Percentiles rank a stretch among this genome's conserved stretches.
These are phyloP conservation scores for Eremobia ochroleuca DNA, from an alignment of 2,888 invertebrate genomes.

Conservation along the genomic window DNA sequence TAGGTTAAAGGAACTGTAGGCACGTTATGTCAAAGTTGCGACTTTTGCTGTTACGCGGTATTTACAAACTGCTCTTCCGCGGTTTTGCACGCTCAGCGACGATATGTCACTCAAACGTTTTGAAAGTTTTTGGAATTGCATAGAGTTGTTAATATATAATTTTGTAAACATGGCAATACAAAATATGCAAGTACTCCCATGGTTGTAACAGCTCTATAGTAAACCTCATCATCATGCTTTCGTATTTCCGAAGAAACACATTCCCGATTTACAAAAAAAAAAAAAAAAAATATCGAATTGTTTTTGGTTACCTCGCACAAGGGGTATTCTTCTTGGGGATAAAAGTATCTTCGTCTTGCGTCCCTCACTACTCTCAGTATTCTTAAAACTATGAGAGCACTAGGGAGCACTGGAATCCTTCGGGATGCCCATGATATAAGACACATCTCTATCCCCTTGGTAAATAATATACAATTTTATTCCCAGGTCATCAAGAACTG, in stretches of 20 bases:
- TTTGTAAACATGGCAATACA: not conserved
- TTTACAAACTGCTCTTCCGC: too few species aligned
- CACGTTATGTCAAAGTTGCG: too few species aligned
- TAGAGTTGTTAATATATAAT: too few species aligned
- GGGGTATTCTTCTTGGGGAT: not conserved
- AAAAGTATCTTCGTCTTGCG: not conserved
- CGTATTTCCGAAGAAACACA: not conserved
- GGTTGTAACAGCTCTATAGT: not conserved
- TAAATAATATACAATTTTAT: not conserved
- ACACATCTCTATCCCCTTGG: too few species aligned
- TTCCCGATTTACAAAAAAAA: not conserved
- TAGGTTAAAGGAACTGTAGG: too few species aligned
- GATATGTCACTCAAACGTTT: too few species aligned
- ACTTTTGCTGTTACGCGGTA: too few species aligned
- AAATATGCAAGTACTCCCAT: not conserved
- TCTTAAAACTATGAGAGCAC: not conserved
- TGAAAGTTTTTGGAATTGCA: not conserved
- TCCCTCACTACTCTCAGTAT: not conserved
- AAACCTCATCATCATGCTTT: not conserved
- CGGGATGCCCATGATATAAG: not conserved
- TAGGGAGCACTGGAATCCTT: not conserved
- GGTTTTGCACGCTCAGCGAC: too few species aligned
- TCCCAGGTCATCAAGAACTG: conserved; percentile 94
- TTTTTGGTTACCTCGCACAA: not conserved
- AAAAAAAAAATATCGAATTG: not conserved